Conservation (phyloP, 2,113 vertebrate species). For the Lanius collurio region DNA sequence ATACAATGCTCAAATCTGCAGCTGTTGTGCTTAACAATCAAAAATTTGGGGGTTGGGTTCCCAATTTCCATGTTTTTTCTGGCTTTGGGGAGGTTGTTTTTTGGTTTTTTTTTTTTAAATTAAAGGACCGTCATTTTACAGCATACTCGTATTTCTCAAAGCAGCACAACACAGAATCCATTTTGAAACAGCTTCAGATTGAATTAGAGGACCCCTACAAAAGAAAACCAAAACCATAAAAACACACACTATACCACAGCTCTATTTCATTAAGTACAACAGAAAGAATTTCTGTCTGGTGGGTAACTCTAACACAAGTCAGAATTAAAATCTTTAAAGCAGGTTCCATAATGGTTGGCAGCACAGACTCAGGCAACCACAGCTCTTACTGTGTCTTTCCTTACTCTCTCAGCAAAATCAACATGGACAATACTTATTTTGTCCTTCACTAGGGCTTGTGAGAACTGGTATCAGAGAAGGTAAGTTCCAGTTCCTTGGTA, state of each 20-base stretch:
- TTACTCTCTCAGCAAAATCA: not conserved
- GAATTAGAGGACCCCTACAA: not conserved
- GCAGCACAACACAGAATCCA: not conserved
- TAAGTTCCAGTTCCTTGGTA: not conserved
- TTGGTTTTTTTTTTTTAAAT: not conserved
- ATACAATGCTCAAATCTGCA: not conserved
- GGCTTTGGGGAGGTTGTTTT: not conserved
- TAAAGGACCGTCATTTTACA: not conserved
- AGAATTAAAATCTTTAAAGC: not conserved
- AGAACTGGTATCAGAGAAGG: not conserved
- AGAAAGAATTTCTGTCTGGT: not conserved
- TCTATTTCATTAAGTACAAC: not conserved
- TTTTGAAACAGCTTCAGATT: conserved; percentile 1
- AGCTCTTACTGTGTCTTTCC: not conserved
- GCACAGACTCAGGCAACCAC: not conserved
- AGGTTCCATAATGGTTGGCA: not conserved
- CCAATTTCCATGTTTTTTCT: not conserved
- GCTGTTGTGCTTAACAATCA: not conserved
- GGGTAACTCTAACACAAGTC: not conserved
- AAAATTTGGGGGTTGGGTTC: not conserved
- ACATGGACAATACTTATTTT: not conserved
- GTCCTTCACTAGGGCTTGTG: not conserved
- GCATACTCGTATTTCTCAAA: not conserved
- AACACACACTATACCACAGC: not conserved
- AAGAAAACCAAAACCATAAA: not conserved